Evolutionary conservation across 1,140 invertebrate genomes (phyloP), one percentile per base, ranked within the genome.

Genomic region (Mactra quadrangularis): DNA sequence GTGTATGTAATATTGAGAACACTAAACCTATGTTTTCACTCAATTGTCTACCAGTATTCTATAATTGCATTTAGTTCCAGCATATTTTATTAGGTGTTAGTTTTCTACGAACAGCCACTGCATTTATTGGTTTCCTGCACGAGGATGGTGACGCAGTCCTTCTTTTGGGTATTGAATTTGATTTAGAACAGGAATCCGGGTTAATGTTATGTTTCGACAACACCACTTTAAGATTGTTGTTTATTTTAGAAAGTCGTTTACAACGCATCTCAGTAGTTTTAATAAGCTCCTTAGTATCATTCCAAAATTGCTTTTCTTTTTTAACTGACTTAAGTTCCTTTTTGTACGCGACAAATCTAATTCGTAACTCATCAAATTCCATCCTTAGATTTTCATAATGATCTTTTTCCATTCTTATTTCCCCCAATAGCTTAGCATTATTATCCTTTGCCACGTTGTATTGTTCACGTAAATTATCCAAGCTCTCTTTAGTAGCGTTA

Each of bases 11-110:
- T n/a, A n/a, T n/a, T n/a, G n/a, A n/a, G n/a, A n/a, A n/a, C n/a
- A n/a, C n/a, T n/a, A n/a, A n/a, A n/a, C n/a, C n/a, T n/a, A n/a
- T n/a, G n/a, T n/a, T n/a, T n/a, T n/a, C n/a, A n/a, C n/a, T n/a
- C n/a, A n/a, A n/a, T n/a, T n/a, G n/a, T n/a, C n/a, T n/a, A n/a
- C n/a, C n/a, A n/a, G n/a, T n/a, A n/a, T n/a, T n/a, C n/a, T n/a
- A n/a, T 55, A 55, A 55, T 55, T 7, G 7, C 38, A 41, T 55
- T 47, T 68, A 52, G 3, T 27, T 59, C 71, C 71, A 74, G 3
- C n/a, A 57, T 41, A 76, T 33, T 45, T 76, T 76, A 13, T 76
- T 38, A 17, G 74, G 59, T 25, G 74, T 62, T 31, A 76, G 47
- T 25, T 52, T 76, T 15, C 59, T 31, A 45, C 74, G 38, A 25